Evolutionary conservation across 2,888 invertebrate species (phyloP).

Genomic region (Lasius fuliginosus): DNA sequence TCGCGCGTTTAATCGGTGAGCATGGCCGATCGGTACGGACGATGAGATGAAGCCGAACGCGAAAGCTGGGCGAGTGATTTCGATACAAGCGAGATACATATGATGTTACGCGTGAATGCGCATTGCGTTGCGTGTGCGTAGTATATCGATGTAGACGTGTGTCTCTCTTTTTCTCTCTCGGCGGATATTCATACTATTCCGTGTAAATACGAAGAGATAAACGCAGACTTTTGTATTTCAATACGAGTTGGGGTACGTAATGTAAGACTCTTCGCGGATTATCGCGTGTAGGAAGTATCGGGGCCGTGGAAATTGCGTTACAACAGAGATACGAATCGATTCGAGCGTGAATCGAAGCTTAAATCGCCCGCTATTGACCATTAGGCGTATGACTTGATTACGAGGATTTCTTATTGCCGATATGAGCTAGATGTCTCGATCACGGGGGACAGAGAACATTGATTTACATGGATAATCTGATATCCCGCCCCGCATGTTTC

Average conservation of each 20-base stretch:
- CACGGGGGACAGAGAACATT: slow-evolving; percentile 27
- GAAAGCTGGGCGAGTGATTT: slow-evolving; percentile 10
- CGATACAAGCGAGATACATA: slow-evolving; percentile 16
- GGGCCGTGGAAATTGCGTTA: slow-evolving; percentile 37
- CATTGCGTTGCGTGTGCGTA: slow-evolving; percentile 16
- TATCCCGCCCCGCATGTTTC: slow-evolving; percentile 25
- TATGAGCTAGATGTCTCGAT: slow-evolving; percentile 48
- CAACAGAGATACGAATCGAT: slow-evolving; percentile 44
- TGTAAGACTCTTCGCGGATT: slow-evolving; percentile 40
- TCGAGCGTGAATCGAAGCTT: slow-evolving; percentile 37
- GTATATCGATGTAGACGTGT: slow-evolving; percentile 30
- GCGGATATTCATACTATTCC: slow-evolving; percentile 39
- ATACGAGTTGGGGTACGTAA: slow-evolving; percentile 39
- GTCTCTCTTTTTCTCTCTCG: not conserved
- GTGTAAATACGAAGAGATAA: slow-evolving; percentile 46
- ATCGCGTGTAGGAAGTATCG: slow-evolving; percentile 46
- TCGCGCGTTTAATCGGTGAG: slow-evolving; percentile 11
- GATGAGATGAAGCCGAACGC: slow-evolving; percentile 35
- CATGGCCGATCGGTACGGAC: not conserved
- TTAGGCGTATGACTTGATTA: slow-evolving; percentile 46
- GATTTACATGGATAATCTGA: slow-evolving; percentile 45
- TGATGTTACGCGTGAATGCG: slow-evolving; percentile 46
- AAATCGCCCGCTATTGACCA: slow-evolving; percentile 40
- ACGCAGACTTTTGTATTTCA: slow-evolving; percentile 42
- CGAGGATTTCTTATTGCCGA: slow-evolving; percentile 44